phyloP scores from a whole-genome alignment of 2,113 vertebrate species.

The Sylvilagus bachmani region DNA sequence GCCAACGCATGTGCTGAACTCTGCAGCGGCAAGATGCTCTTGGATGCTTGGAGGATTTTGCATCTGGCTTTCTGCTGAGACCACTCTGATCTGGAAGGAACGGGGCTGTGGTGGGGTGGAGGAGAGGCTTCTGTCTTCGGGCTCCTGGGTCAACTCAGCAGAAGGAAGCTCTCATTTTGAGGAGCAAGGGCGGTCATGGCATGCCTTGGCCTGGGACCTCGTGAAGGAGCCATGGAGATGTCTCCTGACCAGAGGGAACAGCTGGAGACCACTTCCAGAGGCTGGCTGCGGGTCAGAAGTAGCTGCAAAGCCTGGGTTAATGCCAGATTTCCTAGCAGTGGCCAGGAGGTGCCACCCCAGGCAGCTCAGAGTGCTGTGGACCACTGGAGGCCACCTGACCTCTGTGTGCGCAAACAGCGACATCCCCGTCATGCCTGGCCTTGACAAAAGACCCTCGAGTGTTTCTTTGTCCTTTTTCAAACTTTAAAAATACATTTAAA shows the following conservation, averaged over 20 bases:
- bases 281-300: not conserved
- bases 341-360: not conserved
- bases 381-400: not conserved
- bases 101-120: no score
- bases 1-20: not conserved
- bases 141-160: not conserved
- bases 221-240: not conserved
- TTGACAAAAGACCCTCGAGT: not conserved
- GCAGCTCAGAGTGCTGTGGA: not conserved
- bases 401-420: not conserved
- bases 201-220: not conserved
- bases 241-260: not conserved
- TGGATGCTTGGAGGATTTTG: not conserved
- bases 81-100: not conserved
- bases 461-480: not conserved
- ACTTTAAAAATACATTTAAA: no score
- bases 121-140: not conserved
- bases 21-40: not conserved
- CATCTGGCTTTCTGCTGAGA: not conserved
- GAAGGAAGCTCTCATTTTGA: slow-evolving; percentile 35
- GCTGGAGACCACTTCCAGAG: not conserved
- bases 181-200: not conserved
- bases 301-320: not conserved
- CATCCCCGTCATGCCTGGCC: not conserved
- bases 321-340: not conserved